phyloP scores from a whole-genome alignment of 2,113 vertebrate species.

The Delphinus delphis region DNA sequence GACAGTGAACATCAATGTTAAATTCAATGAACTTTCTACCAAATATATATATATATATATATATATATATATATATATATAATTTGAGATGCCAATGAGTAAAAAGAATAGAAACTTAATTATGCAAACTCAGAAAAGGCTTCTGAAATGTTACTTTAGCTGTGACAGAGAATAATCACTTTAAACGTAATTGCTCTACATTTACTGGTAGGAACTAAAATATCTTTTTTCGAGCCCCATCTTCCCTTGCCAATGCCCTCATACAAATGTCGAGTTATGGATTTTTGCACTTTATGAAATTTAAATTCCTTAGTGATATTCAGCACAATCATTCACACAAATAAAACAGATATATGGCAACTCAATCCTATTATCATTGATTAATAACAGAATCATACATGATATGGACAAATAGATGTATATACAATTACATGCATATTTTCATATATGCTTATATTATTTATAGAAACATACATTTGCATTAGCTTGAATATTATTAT shows the following conservation, averaged over 20 bases:
- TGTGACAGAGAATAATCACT: not conserved
- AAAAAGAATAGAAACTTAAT: conserved; percentile 18
- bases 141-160: not conserved
- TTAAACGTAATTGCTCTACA: not conserved
- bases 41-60: not conserved
- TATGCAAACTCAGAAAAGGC: not conserved
- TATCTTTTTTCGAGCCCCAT: not conserved
- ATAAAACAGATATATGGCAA: not conserved
- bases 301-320: not conserved
- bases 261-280: not conserved
- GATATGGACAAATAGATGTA: not conserved
- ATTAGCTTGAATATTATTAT: not conserved
- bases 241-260: not conserved
- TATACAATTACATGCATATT: not conserved
- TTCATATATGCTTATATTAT: conserved; percentile 9
- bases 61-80: not conserved
- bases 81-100: not conserved
- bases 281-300: not conserved
- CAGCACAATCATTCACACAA: not conserved
- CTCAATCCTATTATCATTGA: not conserved
- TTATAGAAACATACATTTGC: conserved; percentile 31
- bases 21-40: not conserved
- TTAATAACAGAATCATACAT: not conserved
- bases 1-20: not conserved
- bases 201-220: not conserved